A percentile compares a stretch with the other conserved stretches of the same genome.
phyloP scores from a whole-genome alignment of 2,888 invertebrate genomes.

The Zeuzera pyrina region DNA sequence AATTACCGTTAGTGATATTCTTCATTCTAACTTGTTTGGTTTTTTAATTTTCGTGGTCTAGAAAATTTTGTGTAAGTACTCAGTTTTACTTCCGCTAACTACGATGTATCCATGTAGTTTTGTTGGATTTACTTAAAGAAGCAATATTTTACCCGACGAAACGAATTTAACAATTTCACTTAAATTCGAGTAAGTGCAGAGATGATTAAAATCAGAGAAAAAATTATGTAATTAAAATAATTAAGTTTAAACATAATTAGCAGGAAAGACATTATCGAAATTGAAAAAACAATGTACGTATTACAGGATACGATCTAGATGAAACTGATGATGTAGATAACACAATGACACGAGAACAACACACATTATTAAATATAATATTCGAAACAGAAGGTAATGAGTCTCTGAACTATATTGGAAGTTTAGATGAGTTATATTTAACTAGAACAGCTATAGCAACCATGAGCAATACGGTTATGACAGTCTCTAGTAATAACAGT shows the following conservation, averaged over 20 bases:
- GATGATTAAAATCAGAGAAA: too few relatives aligned
- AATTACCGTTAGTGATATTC: slow-evolving; percentile 41
- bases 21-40: too few relatives aligned
- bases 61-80: too few relatives aligned
- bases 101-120: too few relatives aligned
- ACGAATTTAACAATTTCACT: too few relatives aligned
- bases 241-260: not conserved
- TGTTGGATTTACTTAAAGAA: too few relatives aligned
- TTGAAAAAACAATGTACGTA: slow-evolving; percentile 16
- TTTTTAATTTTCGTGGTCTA: too few relatives aligned
- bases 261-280: not conserved
- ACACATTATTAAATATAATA: slow-evolving; percentile 36
- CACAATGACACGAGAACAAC: slow-evolving; percentile 37
- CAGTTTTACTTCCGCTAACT: too few relatives aligned
- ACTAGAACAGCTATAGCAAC: slow-evolving; percentile 45
- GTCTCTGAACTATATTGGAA: slow-evolving; percentile 31
- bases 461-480: slow-evolving; percentile 24
- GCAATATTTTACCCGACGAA: too few relatives aligned
- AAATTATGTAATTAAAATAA: too few relatives aligned
- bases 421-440: slow-evolving; percentile 45
- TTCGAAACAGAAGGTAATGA: slow-evolving; percentile 42
- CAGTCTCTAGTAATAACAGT: slow-evolving; percentile 22
- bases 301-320: slow-evolving; percentile 37
- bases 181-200: too few relatives aligned
- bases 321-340: slow-evolving; percentile 26